Base-by-base conservation (phyloP, 2,888 invertebrate genomes). In the Xestia c-nigrum region DNA sequence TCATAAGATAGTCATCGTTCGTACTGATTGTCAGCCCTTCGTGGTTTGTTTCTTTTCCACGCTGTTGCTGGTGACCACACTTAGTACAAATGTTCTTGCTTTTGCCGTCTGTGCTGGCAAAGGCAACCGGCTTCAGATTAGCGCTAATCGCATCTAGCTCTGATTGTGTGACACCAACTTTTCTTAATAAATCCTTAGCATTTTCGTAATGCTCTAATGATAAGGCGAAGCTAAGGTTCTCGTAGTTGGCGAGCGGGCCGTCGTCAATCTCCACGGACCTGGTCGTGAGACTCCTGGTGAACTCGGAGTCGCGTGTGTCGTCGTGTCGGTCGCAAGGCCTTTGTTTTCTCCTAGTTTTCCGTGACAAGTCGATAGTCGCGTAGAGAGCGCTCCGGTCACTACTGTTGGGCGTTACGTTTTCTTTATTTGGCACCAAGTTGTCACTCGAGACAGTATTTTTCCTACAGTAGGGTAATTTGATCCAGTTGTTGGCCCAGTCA, bases 191-290 rank as follows among this genome's bases (percentile, higher is more conserved):
- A 89, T 98, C 98, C 88, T 97, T 98, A 67, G 98, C 98, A 91
- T 98, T 98, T 92, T 98, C 98, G 90, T 98, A 98, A 84, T 98
- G 97, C 89, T 98, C 98, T 47, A 98, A 93, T 0, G 98, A 98
- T 87, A 98, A 97, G 74, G 98, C 98, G 93, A 98, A 98, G 90
- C 98, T 98, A 86, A 98, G 97, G 90, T 98, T 98, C 83, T 97
- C 98, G 89, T 98, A 98, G 92, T 98, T 97, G 5, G 97, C 96
- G 21, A 96, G 90, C 5, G 97, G 96, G 0, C 97, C 97, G 14
- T 97, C 95, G 43, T 97, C 94, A 87, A 95, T 87, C 89, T 95
- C 91, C 16, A 90, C 78, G 2, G 83, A 82, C 3, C 81, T 80
- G 6, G 91, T 79, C 14, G 90, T 93, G 12, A 89, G 72, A 74